A percentile compares a stretch with the other conserved stretches of the same genome.
These are phyloP conservation scores for Cyprinodon diabolis DNA, from an alignment of 2,797 vertebrate species.

Conservation along the genomic window DNA sequence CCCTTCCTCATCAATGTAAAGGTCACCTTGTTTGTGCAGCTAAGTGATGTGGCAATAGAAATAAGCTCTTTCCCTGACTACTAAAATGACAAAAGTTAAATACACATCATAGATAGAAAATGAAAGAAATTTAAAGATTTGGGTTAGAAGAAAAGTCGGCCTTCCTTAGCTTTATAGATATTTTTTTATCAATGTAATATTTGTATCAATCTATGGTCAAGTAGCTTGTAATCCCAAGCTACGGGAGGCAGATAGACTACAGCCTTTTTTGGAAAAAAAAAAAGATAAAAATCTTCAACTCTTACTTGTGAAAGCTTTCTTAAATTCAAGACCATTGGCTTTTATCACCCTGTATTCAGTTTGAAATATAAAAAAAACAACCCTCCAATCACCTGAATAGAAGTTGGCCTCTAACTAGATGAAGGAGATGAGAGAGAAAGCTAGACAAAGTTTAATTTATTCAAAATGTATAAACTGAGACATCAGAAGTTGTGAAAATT, in stretches of 20 bases:
- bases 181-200: conserved; percentile 44
- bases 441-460: conserved; percentile 13
- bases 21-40: conserved; percentile 56
- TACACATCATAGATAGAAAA: conserved; percentile 29
- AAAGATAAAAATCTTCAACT: conserved; percentile 57
- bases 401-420: conserved; percentile 16
- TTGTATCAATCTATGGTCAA: conserved; percentile 43
- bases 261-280: conserved; percentile 39
- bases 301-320: conserved; percentile 52
- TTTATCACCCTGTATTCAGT: conserved; percentile 61
- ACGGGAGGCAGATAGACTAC: conserved; percentile 45
- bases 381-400: conserved; percentile 52
- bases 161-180: conserved; percentile 50
- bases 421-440: conserved; percentile 17
- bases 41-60: conserved; percentile 41
- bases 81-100: conserved; percentile 44
- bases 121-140: conserved; percentile 25
- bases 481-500: conserved; percentile 14
- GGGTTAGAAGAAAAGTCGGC: conserved; percentile 29
- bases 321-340: conserved; percentile 52
- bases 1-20: conserved; percentile 36
- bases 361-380: conserved; percentile 49
- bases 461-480: conserved; percentile 5
- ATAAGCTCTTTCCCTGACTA: conserved; percentile 28
- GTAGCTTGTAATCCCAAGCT: conserved; percentile 56